Evolutionary conservation across 2,113 vertebrate genomes (phyloP).

Genomic region (Orycteropus afer): DNA sequence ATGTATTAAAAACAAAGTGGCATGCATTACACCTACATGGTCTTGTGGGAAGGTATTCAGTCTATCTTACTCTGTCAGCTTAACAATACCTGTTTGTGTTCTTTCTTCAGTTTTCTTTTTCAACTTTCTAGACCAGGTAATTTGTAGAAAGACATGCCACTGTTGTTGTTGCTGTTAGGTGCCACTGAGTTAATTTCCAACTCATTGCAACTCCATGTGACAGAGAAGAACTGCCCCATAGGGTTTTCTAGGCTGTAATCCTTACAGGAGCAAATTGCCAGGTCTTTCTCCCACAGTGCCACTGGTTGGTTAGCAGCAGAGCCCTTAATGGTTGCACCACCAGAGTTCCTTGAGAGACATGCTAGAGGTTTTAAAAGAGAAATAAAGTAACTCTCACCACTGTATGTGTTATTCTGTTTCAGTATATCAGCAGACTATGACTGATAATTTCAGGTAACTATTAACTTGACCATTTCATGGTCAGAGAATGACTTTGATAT

Average conservation of each 20-base stretch:
- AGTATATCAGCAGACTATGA: neutral
- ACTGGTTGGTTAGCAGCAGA: too few species aligned
- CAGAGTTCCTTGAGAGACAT: neutral
- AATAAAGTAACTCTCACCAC: neutral
- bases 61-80: neutral
- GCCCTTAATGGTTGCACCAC: too few species aligned
- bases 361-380: neutral
- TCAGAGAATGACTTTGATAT: neutral
- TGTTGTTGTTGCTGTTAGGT: neutral
- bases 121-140: neutral
- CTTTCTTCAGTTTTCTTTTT: neutral
- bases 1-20: neutral
- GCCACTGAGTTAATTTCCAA: neutral
- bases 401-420: neutral
- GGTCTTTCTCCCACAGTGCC: too few species aligned
- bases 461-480: neutral
- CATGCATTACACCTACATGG: accelerated
- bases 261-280: too few species aligned
- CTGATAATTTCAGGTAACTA: neutral
- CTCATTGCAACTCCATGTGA: neutral
- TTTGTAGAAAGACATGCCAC: neutral
- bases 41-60: neutral
- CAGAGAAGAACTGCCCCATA: neutral
- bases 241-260: neutral
- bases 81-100: neutral